Base-by-base conservation (phyloP, 1,140 invertebrate species). In the Dendroctonus valens region DNA sequence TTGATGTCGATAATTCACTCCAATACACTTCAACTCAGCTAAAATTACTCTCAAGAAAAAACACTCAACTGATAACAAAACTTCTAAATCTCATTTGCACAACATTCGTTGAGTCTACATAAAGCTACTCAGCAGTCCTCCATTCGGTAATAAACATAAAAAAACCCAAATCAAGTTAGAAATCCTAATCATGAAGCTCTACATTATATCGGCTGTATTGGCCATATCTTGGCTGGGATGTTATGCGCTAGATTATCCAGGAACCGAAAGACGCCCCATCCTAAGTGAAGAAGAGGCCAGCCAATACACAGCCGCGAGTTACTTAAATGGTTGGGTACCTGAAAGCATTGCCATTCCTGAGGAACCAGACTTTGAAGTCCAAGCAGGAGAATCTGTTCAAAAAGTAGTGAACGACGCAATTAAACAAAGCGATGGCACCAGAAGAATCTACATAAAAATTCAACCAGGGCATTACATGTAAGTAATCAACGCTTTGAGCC, bases 321-420 rank as follows among this genome's bases (percentile, higher is more conserved):
- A 60, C 41, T 26, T 60, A 6, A 4, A 3, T 40, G 5, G 3
- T 1, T 60, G 48, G 59, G 49, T 12, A 0, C 46, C 48, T 50
- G 11, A 60, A 12, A 5, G 7, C 5, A 41, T 51, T 9, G 5
- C 7, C 7, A 12, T 60, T 38, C 59, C 59, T 0, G 9, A 5
- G n/a, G 14, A n/a, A 5, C 26, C 46, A 6, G 6, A 60, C 46
- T 60, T 50, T 26, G 11, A 5, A 7, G 48, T 60, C 7, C 48
- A 39, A 11, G 41, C 50, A 15, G 12, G n/a, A 6, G n/a, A 7
- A 6, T 41, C n/a, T 41, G 40, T 52, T 14, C 48, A 61, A 15
- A 46, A 11, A 9, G 37, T 49, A 9, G 39, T 61, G 14, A 61
- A 61, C 41, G 46, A 11, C 14, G 59, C 59, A 8, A 40, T 61